Conservation (phyloP, 2,113 vertebrate genomes). For the Gymnocephalus cernua region DNA sequence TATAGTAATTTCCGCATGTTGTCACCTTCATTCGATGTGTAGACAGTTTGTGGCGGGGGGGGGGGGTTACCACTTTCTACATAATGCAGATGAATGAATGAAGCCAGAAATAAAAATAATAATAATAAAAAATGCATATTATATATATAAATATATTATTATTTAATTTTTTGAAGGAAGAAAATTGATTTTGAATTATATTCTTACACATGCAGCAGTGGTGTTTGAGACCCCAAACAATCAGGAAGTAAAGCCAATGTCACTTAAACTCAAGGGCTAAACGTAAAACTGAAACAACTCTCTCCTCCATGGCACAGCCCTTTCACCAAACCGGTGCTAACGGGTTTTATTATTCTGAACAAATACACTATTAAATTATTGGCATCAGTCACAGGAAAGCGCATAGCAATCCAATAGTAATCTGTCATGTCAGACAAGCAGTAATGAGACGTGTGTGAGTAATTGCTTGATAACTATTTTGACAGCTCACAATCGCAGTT, state of each 20-base stretch:
- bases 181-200: neutral
- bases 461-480: constrained; percentile 11
- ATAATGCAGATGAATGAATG: neutral
- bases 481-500: neutral
- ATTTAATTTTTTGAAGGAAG: too few relatives aligned
- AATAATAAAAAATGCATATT: too few relatives aligned
- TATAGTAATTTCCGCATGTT: constrained; percentile 15
- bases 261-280: neutral
- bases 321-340: neutral
- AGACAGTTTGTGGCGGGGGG: neutral
- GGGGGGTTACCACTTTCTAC: neutral
- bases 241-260: neutral
- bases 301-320: neutral
- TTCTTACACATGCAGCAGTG: neutral
- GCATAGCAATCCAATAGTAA: constrained; percentile 1
- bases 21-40: neutral
- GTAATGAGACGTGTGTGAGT: neutral
- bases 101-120: too few relatives aligned
- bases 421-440: neutral
- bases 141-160: too few relatives aligned
- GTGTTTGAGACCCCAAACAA: neutral
- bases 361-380: constrained; percentile 6
- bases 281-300: neutral
- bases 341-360: neutral
- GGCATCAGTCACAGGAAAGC: neutral